phyloP scores from a whole-genome alignment of 2,888 invertebrate genomes.

The Plemyria rubiginata region DNA sequence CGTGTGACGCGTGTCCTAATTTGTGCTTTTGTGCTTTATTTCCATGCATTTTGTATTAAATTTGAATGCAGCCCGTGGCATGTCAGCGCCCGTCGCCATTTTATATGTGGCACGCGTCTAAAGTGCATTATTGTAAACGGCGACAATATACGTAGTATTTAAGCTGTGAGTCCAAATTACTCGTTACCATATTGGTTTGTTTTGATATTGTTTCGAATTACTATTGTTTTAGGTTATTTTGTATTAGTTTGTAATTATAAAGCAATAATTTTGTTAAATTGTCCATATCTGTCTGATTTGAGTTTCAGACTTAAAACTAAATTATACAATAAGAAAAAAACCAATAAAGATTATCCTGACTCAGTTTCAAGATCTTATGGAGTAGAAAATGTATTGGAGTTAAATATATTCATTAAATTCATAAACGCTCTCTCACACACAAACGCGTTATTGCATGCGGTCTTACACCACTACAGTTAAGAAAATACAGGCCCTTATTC shows the following conservation, averaged over 20 bases:
- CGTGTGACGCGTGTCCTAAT: too few species aligned
- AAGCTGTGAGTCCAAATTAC: conserved; percentile 50
- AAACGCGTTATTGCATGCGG: too few species aligned
- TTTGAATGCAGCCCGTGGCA: too few species aligned
- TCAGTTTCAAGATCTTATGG: neutral
- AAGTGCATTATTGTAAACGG: conserved; percentile 28
- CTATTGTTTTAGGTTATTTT: conserved; percentile 19
- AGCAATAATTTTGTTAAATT: conserved; percentile 27
- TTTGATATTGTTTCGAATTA: conserved; percentile 34
- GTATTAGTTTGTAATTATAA: conserved; percentile 19
- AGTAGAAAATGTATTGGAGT: neutral
- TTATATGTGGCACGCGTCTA: too few species aligned
- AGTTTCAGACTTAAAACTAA: conserved; percentile 19
- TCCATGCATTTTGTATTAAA: too few species aligned
- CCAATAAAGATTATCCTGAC: neutral
- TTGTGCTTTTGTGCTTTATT: too few species aligned
- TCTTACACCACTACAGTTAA: too few species aligned
- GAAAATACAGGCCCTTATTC: too few species aligned
- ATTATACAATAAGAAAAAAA: neutral
- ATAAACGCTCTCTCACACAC: too few species aligned
- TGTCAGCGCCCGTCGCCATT: too few species aligned
- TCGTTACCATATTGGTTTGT: conserved; percentile 53
- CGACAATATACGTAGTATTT: conserved; percentile 52
- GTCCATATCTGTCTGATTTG: conserved; percentile 20
- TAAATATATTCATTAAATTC: neutral